Conservation (phyloP, 2,797 vertebrate species). For the Limosa lapponica region DNA sequence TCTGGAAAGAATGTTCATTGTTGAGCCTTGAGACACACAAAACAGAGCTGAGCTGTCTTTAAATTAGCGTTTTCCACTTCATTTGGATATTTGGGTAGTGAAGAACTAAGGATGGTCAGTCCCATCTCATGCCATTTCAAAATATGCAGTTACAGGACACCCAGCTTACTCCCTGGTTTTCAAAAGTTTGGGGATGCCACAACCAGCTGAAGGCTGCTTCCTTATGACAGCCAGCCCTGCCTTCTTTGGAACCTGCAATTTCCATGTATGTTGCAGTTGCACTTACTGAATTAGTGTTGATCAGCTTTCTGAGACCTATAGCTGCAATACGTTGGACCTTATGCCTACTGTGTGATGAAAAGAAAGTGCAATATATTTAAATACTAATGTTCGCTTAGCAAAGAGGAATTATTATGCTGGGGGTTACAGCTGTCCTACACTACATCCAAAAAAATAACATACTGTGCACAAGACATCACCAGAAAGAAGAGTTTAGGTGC, state of each 20-base stretch:
- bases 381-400: not conserved
- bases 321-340: not conserved
- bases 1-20: not conserved
- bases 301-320: not conserved
- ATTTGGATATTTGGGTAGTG: not conserved
- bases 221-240: not conserved
- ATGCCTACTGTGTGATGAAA: not conserved
- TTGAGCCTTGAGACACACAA: not conserved
- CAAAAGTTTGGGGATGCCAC: not conserved
- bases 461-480: not conserved
- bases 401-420: not conserved
- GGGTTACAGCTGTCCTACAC: not conserved
- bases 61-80: not conserved
- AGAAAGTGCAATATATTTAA: not conserved
- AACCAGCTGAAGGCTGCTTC: not conserved
- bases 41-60: not conserved
- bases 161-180: not conserved
- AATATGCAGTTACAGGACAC: not conserved
- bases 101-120: not conserved
- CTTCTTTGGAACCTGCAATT: not conserved
- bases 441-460: not conserved
- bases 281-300: not conserved
- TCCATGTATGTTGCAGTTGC: not conserved
- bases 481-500: not conserved
- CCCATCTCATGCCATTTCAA: not conserved